phyloP scores from a whole-genome alignment of 1,140 invertebrate genomes.

The Glossosoma conforme region DNA sequence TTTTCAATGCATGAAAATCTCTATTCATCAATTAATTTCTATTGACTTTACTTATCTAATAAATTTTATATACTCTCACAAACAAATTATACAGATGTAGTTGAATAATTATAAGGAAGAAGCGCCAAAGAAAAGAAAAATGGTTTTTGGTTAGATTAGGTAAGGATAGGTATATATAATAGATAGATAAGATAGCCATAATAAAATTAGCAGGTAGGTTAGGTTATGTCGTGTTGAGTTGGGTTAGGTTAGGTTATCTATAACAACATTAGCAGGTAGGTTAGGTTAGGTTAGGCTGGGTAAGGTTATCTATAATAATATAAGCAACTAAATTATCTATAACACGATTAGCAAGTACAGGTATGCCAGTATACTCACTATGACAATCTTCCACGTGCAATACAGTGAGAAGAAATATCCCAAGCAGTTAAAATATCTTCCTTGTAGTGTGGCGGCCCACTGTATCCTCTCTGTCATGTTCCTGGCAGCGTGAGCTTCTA shows the following conservation, averaged over 20 bases:
- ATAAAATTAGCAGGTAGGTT: too few species aligned
- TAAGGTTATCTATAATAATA: too few species aligned
- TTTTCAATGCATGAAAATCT: background rate
- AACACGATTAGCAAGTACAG: too few species aligned
- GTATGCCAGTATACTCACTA: conserved; percentile 64
- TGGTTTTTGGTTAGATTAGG: too few species aligned
- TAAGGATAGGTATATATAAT: too few species aligned
- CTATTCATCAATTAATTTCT: background rate
- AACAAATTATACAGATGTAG: conserved; percentile 2
- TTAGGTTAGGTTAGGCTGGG: too few species aligned
- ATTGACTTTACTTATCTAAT: background rate
- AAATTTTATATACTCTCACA: conserved; percentile 11
- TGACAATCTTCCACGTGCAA: conserved; percentile 99
- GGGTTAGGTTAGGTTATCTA: too few species aligned
- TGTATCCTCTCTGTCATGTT: conserved; percentile 90
- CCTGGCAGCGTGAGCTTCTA: conserved; percentile 91
- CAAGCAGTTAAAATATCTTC: conserved; percentile 98
- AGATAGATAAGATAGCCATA: too few species aligned
- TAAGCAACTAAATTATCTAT: too few species aligned
- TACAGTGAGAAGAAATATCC: conserved; percentile 99
- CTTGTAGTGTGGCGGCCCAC: conserved; percentile 95
- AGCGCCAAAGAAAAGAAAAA: too few species aligned
- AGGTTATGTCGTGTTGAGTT: too few species aligned
- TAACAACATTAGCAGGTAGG: too few species aligned
- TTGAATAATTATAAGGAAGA: conserved; percentile 3